Evolutionary conservation across 2,797 vertebrate genomes (phyloP), one percentile per base, ranked within the genome.

Genomic region (Octomys mimax): DNA sequence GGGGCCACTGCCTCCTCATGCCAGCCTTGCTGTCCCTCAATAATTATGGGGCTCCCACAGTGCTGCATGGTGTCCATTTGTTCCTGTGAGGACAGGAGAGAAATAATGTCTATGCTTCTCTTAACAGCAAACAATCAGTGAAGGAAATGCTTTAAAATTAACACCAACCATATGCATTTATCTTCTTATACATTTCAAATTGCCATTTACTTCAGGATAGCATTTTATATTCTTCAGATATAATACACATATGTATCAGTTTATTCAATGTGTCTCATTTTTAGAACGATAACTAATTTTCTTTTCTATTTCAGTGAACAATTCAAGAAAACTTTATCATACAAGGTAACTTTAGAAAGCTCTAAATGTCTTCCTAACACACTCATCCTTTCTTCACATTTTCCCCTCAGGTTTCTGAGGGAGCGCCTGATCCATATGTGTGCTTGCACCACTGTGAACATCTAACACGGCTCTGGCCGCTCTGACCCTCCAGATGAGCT

Each of bases 241-340:
- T 16, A 75, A 75, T 24, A 31, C 24, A 7, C 42, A 46, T 39
- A 77, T 85, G 91, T 52, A 91, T 57, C 36, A 4, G 36, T 93
- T 92, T 54, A 54, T 84, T 97, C 82, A 78, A 80, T 36, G 90
- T 79, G 97, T 59, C 98, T 97, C 46, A 95, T 49, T 24, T 92
- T 98, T 97, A 71, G 95, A 90, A 70, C 96, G 10, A 84, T 97
- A 36, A 97, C 46, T 97, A 62, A 98, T 90, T 79, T 98, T 10
- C 49, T 98, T 96, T 95, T 96, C 82, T 97, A 68, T 98, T 98
- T 62, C 97, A 99, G 99, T 96, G 96, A 95, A 95, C 98, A 98
- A 31, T 99, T 99, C 97, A 99, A 98, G 97, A 97, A 98, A 94
- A 92, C 98, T 87, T 98, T 99, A 94, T 99, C 99, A 21, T 99